These are phyloP conservation scores for Linurgus olivaceus DNA, from an alignment of 2,797 vertebrate genomes.

Conservation along the genomic window DNA sequence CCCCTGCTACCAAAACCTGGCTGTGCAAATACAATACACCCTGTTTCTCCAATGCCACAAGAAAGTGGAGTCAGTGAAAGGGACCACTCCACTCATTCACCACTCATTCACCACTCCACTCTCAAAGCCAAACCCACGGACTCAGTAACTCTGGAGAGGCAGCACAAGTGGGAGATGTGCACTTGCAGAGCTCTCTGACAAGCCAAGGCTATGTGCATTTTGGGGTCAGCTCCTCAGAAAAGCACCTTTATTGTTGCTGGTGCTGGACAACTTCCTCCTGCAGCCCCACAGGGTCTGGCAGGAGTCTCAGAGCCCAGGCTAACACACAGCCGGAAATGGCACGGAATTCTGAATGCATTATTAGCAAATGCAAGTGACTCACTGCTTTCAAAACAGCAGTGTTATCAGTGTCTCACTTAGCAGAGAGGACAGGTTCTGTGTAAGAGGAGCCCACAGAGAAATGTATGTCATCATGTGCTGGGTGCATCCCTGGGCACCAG, in stretches of 20 bases:
- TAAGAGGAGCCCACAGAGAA: not conserved
- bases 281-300: rapidly evolving
- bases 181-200: not conserved
- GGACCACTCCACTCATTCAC: too few species aligned
- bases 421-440: not conserved
- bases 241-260: not conserved
- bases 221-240: not conserved
- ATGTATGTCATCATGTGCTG: rapidly evolving
- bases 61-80: not conserved
- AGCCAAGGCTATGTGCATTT: not conserved
- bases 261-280: not conserved
- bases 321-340: not conserved
- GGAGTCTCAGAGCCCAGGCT: not conserved
- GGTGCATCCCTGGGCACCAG: not conserved
- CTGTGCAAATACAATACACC: not conserved
- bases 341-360: not conserved
- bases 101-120: not conserved
- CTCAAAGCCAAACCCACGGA: not conserved
- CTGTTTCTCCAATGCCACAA: not conserved
- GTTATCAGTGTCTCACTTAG: not conserved
- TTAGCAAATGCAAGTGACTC: not conserved
- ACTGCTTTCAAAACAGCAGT: not conserved
- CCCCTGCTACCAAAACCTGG: not conserved
- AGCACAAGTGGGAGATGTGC: not conserved
- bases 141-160: not conserved